A percentile compares a stretch with the other conserved stretches of the same genome.
phyloP scores from a whole-genome alignment of 2,888 invertebrate genomes.

The Drosophila tripunctata region DNA sequence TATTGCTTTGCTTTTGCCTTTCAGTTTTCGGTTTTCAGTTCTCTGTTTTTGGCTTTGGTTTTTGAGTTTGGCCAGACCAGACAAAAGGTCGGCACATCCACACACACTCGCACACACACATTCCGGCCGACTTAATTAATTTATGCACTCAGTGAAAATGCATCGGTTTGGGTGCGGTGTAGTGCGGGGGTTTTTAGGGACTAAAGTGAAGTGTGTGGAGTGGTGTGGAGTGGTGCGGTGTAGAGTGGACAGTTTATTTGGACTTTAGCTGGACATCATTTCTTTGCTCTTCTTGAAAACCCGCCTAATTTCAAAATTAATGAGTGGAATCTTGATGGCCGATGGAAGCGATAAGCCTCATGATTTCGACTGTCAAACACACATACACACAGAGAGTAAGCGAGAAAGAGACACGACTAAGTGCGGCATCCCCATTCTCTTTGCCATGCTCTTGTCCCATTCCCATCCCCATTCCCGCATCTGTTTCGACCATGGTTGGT shows the following conservation, averaged over 20 bases:
- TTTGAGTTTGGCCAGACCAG: slow-evolving; percentile 67
- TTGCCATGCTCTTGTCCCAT: background rate
- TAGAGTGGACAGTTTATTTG: slow-evolving; percentile 50
- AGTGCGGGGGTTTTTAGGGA: too few species aligned
- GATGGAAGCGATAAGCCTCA: slow-evolving; percentile 81
- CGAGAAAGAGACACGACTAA: slow-evolving; percentile 28
- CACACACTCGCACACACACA: slow-evolving; percentile 69
- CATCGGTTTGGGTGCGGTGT: slow-evolving; percentile 32
- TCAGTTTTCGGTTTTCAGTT: background rate
- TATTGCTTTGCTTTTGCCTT: slow-evolving; percentile 28
- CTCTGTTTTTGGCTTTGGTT: background rate
- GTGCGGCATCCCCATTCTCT: slow-evolving; percentile 36
- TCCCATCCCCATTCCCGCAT: slow-evolving; percentile 30
- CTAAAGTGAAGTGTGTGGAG: too few species aligned
- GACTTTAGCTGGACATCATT: slow-evolving; percentile 68
- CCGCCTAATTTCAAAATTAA: slow-evolving; percentile 84
- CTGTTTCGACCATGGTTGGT: slow-evolving; percentile 32
- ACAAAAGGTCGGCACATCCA: slow-evolving; percentile 82
- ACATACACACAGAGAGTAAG: slow-evolving; percentile 28
- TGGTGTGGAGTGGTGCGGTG: background rate
- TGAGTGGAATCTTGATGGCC: slow-evolving; percentile 83
- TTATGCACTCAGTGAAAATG: slow-evolving; percentile 79
- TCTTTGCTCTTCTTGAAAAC: slow-evolving; percentile 76
- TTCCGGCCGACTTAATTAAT: slow-evolving; percentile 83
- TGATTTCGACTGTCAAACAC: slow-evolving; percentile 73